Conservation (phyloP, 1,140 invertebrate genomes). For the Drosophila malerkotliana region DNA sequence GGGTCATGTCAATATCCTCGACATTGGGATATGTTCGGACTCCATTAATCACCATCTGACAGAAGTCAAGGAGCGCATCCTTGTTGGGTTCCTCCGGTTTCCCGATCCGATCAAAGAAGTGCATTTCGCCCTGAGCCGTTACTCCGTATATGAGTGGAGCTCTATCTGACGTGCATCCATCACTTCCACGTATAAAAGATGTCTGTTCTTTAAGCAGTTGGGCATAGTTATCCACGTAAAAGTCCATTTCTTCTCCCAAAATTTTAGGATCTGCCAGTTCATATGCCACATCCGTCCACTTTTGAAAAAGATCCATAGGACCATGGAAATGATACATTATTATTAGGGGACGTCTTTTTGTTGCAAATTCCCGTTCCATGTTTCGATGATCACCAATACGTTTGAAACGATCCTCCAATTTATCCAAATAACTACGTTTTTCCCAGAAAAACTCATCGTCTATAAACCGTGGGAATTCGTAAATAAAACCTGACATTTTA, state of each 20-base stretch:
- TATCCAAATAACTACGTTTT: neutral
- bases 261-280: slow-evolving; percentile 16
- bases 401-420: slow-evolving; percentile 22
- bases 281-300: slow-evolving; percentile 45
- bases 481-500: too few relatives aligned
- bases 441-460: too few relatives aligned
- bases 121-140: slow-evolving; percentile 16
- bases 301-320: slow-evolving; percentile 17
- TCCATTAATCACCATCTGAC: slow-evolving; percentile 19
- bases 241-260: slow-evolving; percentile 25
- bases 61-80: slow-evolving; percentile 25
- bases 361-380: neutral
- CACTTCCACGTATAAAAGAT: neutral
- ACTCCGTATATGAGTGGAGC: slow-evolving; percentile 47
- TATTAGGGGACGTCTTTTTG: slow-evolving; percentile 19
- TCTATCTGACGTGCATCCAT: slow-evolving; percentile 1
- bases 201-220: neutral
- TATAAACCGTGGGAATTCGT: too few relatives aligned
- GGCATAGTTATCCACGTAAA: slow-evolving; percentile 35
- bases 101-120: slow-evolving; percentile 31
- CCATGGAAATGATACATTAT: slow-evolving; percentile 2
- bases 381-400: slow-evolving; percentile 2
- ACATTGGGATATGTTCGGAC: neutral
- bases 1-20: slow-evolving; percentile 13
- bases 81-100: slow-evolving; percentile 1